Conservation (phyloP, 2,888 invertebrate species). For the Lasioglossum zephyrum region DNA sequence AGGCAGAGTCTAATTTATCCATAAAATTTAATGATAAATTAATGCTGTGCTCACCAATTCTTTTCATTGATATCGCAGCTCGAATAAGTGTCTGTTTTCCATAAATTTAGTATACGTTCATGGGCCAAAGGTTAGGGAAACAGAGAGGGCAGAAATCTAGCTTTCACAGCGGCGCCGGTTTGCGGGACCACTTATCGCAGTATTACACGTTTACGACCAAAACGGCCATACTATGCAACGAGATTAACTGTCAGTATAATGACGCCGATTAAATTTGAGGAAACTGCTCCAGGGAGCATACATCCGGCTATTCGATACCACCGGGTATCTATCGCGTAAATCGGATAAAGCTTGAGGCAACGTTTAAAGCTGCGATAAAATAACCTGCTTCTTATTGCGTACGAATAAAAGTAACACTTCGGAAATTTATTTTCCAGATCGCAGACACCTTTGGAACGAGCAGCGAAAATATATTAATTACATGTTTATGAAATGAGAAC, state of each 20-base stretch:
- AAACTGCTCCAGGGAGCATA: constrained; percentile 55
- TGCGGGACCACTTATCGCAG: constrained; percentile 26
- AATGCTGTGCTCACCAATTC: background rate
- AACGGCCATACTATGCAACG: constrained; percentile 39
- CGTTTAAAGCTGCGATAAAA: constrained; percentile 32
- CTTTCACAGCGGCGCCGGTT: constrained; percentile 6
- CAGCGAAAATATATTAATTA: background rate
- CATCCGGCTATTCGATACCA: constrained; percentile 43
- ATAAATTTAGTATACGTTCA: constrained; percentile 7
- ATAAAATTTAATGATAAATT: background rate
- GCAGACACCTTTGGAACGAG: background rate
- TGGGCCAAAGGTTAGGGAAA: background rate
- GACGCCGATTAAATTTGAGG: constrained; percentile 63
- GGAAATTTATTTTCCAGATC: background rate
- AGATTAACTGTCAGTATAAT: constrained; percentile 65
- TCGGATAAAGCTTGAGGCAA: constrained; percentile 34
- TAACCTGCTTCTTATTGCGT: background rate
- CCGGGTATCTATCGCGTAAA: constrained; percentile 36
- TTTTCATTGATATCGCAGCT: background rate
- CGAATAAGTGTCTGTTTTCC: background rate
- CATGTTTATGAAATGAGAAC: background rate
- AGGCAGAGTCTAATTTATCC: background rate
- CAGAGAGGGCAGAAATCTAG: background rate
- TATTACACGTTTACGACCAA: constrained; percentile 51
- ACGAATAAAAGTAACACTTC: background rate